These are phyloP conservation scores for Heterotilapia buettikoferi DNA, from an alignment of 2,113 vertebrate genomes.

Conservation along the genomic window DNA sequence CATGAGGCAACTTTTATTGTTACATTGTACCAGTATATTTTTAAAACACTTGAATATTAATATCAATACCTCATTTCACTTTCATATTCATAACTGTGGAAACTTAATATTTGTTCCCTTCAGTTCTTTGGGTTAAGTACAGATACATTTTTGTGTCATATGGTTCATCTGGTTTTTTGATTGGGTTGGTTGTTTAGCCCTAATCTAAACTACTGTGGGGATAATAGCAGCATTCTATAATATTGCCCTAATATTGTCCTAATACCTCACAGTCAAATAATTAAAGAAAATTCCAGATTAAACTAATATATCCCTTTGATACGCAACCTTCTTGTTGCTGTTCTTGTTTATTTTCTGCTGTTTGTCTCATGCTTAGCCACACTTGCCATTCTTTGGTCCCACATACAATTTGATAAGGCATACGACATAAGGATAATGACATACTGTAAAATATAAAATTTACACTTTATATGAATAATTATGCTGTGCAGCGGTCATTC, in stretches of 20 bases:
- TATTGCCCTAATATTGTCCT: not conserved
- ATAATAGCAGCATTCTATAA: rapidly evolving
- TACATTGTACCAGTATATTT: not conserved
- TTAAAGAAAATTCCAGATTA: rapidly evolving
- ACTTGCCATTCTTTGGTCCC: not conserved
- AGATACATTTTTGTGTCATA: not conserved
- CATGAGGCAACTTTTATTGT: not conserved
- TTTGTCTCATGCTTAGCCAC: not conserved
- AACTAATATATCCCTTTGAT: not conserved
- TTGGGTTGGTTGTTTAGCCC: not conserved
- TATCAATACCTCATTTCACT: not conserved
- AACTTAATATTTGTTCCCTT: not conserved
- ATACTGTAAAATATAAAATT: not conserved
- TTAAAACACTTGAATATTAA: not conserved
- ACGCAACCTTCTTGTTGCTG: not conserved
- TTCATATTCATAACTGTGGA: not conserved
- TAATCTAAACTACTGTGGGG: not conserved
- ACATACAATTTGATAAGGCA: not conserved
- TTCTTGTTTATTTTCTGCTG: not conserved
- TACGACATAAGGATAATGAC: not conserved
- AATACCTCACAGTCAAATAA: not conserved
- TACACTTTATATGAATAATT: not conserved
- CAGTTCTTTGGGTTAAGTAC: not conserved
- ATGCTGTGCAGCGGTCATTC: not conserved
- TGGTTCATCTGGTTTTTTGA: not conserved